Base-by-base conservation (phyloP, 2,113 vertebrate species). In the Corapipo altera region DNA sequence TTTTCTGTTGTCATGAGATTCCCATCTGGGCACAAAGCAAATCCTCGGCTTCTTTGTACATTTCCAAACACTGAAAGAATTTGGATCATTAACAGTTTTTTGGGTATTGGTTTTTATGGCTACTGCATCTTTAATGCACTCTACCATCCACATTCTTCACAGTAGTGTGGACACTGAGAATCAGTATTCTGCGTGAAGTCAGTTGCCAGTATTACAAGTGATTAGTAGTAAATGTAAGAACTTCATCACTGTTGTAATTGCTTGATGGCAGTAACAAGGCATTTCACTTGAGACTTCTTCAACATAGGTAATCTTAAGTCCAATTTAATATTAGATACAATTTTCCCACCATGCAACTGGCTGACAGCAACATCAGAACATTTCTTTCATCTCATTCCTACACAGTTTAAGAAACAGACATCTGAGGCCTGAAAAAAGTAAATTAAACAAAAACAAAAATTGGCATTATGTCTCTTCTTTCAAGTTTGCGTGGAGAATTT, bases 381-480 rank as follows among this genome's bases (percentile, higher is more conserved):
- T 76, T 95, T 90, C 77, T 95, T 93, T 94, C 74, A 71, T 96
- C 73, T 91, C 81, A 79, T 77, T 93, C 62, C 41, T 61, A 7
- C 51, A 46, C 59, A 61, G 43, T 30, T 91, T 91, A 85, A 90
- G 78, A 90, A 91, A 75, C 46, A 75, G 41, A 81, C 13, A 74
- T 89, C 69, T 48, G 69, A 77, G 64, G 54, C 55, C 66, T 93
- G 51, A n/a, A 76, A 83, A 82, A 95, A 93, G 66, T 75, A 95
- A 95, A 94, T 96, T 95, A 90, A 95, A 85, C 52, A 93, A 88
- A 75, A 95, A 93, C 52, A 94, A 89, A 95, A 95, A 19, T 20
- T 58, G 72, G 75, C 61, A 84, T 93, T 82, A 77, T 55, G 23
- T 62, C n/a, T 89, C 75, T 73, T 89, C 78, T 91, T 93, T 95